Evolutionary conservation across 2,797 vertebrate species (phyloP).

Genomic region (Aeoliscus strigatus): DNA sequence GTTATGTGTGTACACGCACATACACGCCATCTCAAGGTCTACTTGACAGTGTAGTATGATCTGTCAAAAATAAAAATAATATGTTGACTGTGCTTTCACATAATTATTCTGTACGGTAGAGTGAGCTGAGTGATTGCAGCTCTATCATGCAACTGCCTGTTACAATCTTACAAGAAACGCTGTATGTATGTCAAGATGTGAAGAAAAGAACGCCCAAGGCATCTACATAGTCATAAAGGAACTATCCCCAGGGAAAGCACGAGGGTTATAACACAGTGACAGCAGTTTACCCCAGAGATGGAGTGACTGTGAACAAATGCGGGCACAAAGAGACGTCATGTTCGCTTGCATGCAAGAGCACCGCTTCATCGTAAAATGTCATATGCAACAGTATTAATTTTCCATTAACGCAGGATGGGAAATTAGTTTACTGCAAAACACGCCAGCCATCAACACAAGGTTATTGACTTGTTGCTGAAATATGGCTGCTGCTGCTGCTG

Average conservation of each 20-base stretch:
- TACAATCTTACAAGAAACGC: no score
- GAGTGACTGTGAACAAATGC: not conserved
- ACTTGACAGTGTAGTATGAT: not conserved
- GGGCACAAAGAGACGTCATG: not conserved
- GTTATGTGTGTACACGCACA: conserved; percentile 4
- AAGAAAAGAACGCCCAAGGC: conserved; percentile 4
- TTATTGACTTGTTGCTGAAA: conserved; percentile 11
- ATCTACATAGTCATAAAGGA: not conserved
- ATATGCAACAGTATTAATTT: not conserved
- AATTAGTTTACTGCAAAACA: conserved; percentile 14
- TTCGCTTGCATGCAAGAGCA: not conserved
- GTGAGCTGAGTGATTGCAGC: not conserved
- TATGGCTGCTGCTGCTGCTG: not conserved
- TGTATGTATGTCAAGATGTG: no score
- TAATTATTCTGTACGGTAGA: conserved; percentile 3
- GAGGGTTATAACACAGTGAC: conserved; percentile 33
- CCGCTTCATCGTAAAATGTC: not conserved
- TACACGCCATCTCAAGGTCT: conserved; percentile 7
- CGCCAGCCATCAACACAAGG: conserved; percentile 6
- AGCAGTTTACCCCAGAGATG: conserved; percentile 22
- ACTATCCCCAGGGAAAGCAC: conserved; percentile 6
- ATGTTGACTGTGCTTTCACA: conserved; percentile 1
- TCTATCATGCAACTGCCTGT: no score
- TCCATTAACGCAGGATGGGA: conserved; percentile 3
- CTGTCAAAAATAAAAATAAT: not conserved